Evolutionary conservation across 53 echinoderm and acorn worm species (phyloP).

Genomic region (Astropecten irregularis): DNA sequence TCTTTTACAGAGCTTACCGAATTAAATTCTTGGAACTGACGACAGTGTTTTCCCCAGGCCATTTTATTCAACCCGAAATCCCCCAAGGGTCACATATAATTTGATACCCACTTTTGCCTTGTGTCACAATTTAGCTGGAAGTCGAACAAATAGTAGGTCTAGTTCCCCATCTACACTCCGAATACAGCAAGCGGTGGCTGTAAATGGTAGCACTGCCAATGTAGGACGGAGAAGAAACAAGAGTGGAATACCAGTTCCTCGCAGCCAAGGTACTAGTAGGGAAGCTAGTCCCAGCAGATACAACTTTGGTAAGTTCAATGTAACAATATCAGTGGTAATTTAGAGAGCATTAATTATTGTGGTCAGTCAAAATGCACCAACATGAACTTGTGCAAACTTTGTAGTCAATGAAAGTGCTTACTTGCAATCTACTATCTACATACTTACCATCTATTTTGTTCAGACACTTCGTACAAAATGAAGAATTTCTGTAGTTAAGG

Average conservation of each 20-base stretch:
- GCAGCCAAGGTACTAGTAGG: conserved; percentile 93
- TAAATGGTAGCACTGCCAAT: conserved; percentile 65
- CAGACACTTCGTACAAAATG: too few relatives aligned
- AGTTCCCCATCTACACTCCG: conserved; percentile 87
- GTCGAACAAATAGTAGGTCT: conserved; percentile 85
- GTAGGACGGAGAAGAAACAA: conserved; percentile 69
- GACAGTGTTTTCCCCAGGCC: too few relatives aligned
- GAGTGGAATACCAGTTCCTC: conserved; percentile 96
- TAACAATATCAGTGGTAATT: too few relatives aligned
- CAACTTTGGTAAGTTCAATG: conserved; percentile 61
- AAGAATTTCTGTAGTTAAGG: too few relatives aligned
- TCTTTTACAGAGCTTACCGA: too few relatives aligned
- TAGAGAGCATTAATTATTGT: background rate
- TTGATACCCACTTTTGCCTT: background rate
- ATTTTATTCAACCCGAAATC: too few relatives aligned
- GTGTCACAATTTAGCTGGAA: conserved; percentile 72
- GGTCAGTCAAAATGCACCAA: background rate
- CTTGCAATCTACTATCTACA: too few relatives aligned
- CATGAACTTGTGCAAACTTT: too few relatives aligned
- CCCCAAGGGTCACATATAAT: too few relatives aligned
- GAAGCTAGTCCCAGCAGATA: conserved; percentile 91
- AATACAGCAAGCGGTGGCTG: conserved; percentile 57
- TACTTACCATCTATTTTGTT: too few relatives aligned
- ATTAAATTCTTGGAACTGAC: too few relatives aligned
- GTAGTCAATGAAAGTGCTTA: too few relatives aligned